Base-by-base conservation (phyloP, 2,797 vertebrate genomes). In the Sarcoramphus papa region DNA sequence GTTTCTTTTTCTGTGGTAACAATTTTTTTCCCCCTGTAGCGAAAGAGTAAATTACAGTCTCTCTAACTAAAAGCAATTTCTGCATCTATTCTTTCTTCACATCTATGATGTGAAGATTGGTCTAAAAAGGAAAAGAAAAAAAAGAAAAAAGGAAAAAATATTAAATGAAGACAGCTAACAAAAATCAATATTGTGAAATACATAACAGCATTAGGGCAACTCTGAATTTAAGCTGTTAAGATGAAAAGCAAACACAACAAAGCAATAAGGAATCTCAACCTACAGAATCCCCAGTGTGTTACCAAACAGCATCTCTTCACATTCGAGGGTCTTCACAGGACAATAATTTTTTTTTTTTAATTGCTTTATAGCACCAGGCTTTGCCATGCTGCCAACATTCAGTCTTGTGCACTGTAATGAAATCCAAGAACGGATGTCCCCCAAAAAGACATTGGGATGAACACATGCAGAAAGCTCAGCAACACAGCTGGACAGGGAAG, bases 151-250 rank as follows among this genome's bases (percentile, higher is more conserved):
- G 10, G 31, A 17, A 2, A 73, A 95, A 92, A 93, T 75, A 89
- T 90, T 85, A 91, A 89, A 96, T 57, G 37, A 94, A 88, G 64
- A 68, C 41, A 37, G 81, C 56, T 51, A 40, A 60, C 76, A 70
- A 94, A 96, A 93, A 96, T 95, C 95, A 95, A 95, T 93, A 95
- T 77, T 88, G 45, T 93, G 95, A 92, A 92, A 94, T 88, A 78
- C 84, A 80, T 89, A 92, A 93, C 88, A 91, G 90, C 88, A 88
- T 97, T 95, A 92, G 64, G 78, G 84, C 72, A 90, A 72, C 73
- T 90, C 91, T 88, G 88, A 75, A 67, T 95, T 93, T 78, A 62
- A 95, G 68, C 82, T 83, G 30, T 7, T 7, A 69, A 92, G 53
- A 95, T 92, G 83, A 95, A 94, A 96, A 97, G 91, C 75, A 67